These are phyloP conservation scores for Scaptomyza montana DNA, from an alignment of 1,140 invertebrate genomes.

Conservation along the genomic window DNA sequence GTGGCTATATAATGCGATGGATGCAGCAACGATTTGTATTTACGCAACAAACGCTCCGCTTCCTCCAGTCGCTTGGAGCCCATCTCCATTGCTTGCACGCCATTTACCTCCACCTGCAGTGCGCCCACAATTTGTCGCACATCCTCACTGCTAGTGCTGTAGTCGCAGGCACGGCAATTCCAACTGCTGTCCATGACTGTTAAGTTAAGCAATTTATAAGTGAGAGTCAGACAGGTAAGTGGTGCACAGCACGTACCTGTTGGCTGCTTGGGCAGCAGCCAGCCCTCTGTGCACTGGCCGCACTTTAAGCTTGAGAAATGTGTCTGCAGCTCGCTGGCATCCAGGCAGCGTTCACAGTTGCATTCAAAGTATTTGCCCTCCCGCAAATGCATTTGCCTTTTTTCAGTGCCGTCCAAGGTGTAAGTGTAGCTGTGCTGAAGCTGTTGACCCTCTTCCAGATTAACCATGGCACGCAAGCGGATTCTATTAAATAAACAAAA, in stretches of 20 bases:
- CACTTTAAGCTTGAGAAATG: slow-evolving; percentile 91
- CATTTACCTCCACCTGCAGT: slow-evolving; percentile 87
- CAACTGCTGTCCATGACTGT: slow-evolving; percentile 87
- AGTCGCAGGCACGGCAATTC: slow-evolving; percentile 90
- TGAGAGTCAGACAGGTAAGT: too few species aligned
- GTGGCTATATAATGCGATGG: slow-evolving; percentile 88
- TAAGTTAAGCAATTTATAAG: neutral
- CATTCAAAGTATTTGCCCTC: slow-evolving; percentile 92
- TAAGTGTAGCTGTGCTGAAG: slow-evolving; percentile 91
- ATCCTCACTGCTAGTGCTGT: slow-evolving; percentile 85
- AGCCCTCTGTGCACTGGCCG: slow-evolving; percentile 89
- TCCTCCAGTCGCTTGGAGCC: slow-evolving; percentile 77
- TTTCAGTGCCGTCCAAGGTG: slow-evolving; percentile 89
- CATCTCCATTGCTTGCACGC: slow-evolving; percentile 79
- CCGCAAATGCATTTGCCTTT: slow-evolving; percentile 88
- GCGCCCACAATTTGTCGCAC: slow-evolving; percentile 86
- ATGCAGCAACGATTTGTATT: slow-evolving; percentile 88
- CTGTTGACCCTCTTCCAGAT: slow-evolving; percentile 86
- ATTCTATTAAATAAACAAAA: slow-evolving; percentile 84
- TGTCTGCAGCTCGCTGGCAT: slow-evolving; percentile 90
- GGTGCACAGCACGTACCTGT: slow-evolving; percentile 84
- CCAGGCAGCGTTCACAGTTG: slow-evolving; percentile 88
- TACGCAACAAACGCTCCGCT: slow-evolving; percentile 86
- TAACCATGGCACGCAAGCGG: slow-evolving; percentile 88
- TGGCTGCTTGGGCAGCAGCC: slow-evolving; percentile 87